These are phyloP conservation scores for Enteromius anoplus DNA, from an alignment of 2,797 vertebrate genomes.

Conservation along the genomic window DNA sequence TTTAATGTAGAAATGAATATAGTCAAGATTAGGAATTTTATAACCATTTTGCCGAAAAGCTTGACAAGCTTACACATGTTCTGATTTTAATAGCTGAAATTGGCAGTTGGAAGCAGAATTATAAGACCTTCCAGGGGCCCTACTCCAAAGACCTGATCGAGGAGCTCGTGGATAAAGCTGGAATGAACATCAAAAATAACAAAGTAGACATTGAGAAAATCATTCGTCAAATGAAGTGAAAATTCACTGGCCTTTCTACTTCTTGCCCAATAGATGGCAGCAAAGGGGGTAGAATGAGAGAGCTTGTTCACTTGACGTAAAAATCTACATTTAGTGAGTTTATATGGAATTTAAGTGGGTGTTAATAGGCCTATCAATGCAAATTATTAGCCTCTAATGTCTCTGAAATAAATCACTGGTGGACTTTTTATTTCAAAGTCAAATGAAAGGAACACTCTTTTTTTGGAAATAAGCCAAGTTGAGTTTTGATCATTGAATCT, in stretches of 20 bases:
- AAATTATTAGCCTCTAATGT: background rate
- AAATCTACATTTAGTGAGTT: background rate
- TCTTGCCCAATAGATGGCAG: slow-evolving; percentile 6
- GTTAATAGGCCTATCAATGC: background rate
- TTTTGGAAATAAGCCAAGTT: too few species aligned
- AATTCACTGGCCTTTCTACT: background rate
- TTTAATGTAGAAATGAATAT: background rate
- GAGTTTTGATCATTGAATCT: too few species aligned
- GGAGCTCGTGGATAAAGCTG: slow-evolving; percentile 23
- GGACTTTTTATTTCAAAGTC: background rate
- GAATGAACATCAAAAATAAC: slow-evolving; percentile 24
- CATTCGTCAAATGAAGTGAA: background rate
- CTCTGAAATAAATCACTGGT: background rate
- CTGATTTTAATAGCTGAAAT: slow-evolving; percentile 6
- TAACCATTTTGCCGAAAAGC: background rate
- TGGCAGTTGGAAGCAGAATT: background rate
- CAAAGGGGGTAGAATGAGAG: background rate
- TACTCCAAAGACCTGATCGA: background rate
- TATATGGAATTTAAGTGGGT: background rate
- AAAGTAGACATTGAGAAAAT: slow-evolving; percentile 19
- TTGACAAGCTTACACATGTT: background rate
- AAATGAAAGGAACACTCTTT: background rate
- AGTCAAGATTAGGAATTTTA: background rate
- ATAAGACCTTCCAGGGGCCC: background rate
- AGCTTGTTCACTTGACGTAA: background rate